phyloP scores from a whole-genome alignment of 2,113 vertebrate species.

The Philantomba maxwellii region DNA sequence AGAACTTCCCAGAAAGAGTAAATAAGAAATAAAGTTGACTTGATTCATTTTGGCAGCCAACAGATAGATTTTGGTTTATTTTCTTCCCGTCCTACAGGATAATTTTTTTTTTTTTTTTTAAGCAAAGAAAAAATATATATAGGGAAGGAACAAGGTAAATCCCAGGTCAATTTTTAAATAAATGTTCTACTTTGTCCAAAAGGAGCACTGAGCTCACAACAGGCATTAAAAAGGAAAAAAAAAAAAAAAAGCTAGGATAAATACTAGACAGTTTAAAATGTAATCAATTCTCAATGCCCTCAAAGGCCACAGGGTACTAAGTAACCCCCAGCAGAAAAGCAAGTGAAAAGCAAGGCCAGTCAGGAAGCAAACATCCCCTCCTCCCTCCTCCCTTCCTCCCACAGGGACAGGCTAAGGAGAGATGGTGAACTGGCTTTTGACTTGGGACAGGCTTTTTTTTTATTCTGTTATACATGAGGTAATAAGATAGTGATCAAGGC shows the following conservation, averaged over 20 bases:
- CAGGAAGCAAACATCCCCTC: background rate
- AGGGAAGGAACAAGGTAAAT: background rate
- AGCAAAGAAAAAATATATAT: background rate
- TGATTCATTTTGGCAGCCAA: conserved; percentile 9
- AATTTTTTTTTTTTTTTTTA: background rate
- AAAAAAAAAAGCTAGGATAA: background rate
- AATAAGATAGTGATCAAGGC: background rate
- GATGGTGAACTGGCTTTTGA: background rate
- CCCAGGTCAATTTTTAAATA: conserved; percentile 5
- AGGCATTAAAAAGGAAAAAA: background rate
- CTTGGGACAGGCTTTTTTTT: background rate
- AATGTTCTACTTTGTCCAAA: conserved; percentile 4
- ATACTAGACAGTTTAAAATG: background rate
- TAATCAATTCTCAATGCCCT: background rate
- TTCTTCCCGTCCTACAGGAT: background rate
- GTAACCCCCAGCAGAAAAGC: background rate
- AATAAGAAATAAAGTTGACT: conserved; percentile 26
- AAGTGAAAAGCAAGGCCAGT: background rate
- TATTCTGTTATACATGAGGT: background rate
- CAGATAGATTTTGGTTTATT: background rate
- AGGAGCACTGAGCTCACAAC: background rate
- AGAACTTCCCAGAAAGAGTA: conserved; percentile 13
- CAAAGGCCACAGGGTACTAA: background rate
- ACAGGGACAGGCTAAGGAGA: background rate
- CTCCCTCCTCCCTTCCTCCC: background rate